Evolutionary conservation across 2,888 invertebrate species (phyloP), one percentile per base, ranked within the genome.

Genomic region (Empis stercorea): DNA sequence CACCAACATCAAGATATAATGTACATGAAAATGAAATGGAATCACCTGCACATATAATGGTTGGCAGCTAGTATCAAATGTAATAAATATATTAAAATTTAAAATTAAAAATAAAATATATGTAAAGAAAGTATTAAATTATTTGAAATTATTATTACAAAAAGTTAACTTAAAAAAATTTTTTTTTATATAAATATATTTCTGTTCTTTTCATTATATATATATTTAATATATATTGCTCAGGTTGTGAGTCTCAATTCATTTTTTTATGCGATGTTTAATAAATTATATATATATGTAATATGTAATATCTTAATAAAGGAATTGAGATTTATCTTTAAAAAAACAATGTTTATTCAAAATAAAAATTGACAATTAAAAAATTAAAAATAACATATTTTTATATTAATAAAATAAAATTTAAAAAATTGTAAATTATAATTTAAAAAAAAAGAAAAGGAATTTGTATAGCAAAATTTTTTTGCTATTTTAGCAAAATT

Each of bases 31-130:
- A 70, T 45, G 71, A 73, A 56, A 69, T 74, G 55, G 75, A 75
- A 57, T 65, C 73, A 55, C 72, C 75, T 49, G 74, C 75, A 63
- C 75, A 75, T 59, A 73, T 75, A 51, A 68, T 75, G 61, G 75
- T 75, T 50, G 75, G 74, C 56, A 69, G 70, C 67, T 70, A 70
- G 70, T 68, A 68, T 67, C 65, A 64, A 59, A 59, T 65, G 63
- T 64, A 62, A 62, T n/a, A n/a, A n/a, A n/a, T n/a, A n/a, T n/a
- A 52, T 13, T 20, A 17, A 39, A n/a, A n/a, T n/a, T n/a, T n/a
- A n/a, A n/a, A n/a, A n/a, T n/a, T n/a, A n/a, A n/a, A n/a, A n/a
- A n/a, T n/a, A n/a, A n/a, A n/a, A n/a, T n/a, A n/a, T n/a, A n/a
- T n/a, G n/a, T n/a, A n/a, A n/a, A n/a, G n/a, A n/a, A 39, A 39